These are phyloP conservation scores for Megaceryle alcyon DNA, from an alignment of 2,797 vertebrate species.

Conservation along the genomic window DNA sequence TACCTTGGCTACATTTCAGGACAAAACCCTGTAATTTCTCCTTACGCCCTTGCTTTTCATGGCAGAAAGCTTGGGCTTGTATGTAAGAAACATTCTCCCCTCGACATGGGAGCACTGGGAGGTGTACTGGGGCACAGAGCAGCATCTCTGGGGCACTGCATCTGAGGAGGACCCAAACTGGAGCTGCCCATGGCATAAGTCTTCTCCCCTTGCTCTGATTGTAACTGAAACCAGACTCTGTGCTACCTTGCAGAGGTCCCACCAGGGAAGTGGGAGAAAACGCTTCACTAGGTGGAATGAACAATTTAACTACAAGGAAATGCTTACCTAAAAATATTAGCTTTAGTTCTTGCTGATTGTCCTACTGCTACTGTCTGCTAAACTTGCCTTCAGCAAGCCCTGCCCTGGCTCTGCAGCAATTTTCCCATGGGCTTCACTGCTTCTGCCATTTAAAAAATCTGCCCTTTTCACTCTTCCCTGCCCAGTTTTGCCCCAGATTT, in stretches of 20 bases:
- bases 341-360: neutral
- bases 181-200: rapidly evolving
- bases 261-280: neutral
- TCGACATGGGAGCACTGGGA: neutral
- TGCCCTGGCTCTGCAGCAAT: neutral
- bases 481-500: neutral
- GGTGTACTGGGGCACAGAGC: neutral
- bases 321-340: neutral
- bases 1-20: neutral
- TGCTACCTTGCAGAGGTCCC: neutral
- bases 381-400: neutral
- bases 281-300: neutral
- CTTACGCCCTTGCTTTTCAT: neutral
- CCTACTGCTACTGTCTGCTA: neutral
- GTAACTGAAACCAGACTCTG: neutral
- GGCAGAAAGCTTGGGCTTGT: neutral
- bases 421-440: neutral
- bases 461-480: neutral
- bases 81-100: rapidly evolving
- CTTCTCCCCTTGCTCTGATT: neutral
- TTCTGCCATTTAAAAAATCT: neutral
- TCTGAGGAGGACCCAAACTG: neutral
- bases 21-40: neutral
- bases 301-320: neutral
- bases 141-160: neutral